These are phyloP conservation scores for Chaetophractus vellerosus DNA, from an alignment of 2,797 vertebrate species.

Conservation along the genomic window DNA sequence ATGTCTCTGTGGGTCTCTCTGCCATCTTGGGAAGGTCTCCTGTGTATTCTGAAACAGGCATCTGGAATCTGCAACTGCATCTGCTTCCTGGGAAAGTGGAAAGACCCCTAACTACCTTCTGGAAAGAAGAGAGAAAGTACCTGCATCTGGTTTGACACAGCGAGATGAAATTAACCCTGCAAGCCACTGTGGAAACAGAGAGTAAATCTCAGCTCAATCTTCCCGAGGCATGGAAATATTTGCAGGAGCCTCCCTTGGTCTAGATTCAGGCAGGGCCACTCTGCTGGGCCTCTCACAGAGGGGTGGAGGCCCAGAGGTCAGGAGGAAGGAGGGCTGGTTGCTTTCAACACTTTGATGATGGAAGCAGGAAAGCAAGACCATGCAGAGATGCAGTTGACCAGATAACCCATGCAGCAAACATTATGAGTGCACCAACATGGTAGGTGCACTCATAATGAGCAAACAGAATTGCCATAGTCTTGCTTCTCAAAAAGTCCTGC, in stretches of 20 bases:
- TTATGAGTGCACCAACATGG: not conserved
- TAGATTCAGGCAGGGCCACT: not conserved
- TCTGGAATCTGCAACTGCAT: not conserved
- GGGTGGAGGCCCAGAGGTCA: not conserved
- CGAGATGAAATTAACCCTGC: not conserved
- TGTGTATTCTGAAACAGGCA: not conserved
- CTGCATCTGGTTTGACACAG: not conserved
- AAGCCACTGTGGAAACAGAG: not conserved
- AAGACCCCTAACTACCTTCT: not conserved
- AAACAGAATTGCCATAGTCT: not conserved
- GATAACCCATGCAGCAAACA: not conserved
- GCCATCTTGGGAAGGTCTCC: not conserved
- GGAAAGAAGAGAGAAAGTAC: not conserved
- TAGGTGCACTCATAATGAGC: not conserved
- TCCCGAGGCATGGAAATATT: not conserved
- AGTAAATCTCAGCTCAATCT: not conserved
- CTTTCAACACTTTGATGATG: not conserved
- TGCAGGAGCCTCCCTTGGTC: not conserved
- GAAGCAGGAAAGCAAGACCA: not conserved
- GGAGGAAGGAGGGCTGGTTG: not conserved
- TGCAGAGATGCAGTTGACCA: not conserved
- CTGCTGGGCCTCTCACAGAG: not conserved
- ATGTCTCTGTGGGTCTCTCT: not conserved
- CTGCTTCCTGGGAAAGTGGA: not conserved
- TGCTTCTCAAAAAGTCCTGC: not conserved